A percentile compares a stretch with the other conserved stretches of the same genome.
Evolutionary conservation across 2,888 invertebrate genomes (phyloP).

Genomic region (Macrosoma leucophasiata): DNA sequence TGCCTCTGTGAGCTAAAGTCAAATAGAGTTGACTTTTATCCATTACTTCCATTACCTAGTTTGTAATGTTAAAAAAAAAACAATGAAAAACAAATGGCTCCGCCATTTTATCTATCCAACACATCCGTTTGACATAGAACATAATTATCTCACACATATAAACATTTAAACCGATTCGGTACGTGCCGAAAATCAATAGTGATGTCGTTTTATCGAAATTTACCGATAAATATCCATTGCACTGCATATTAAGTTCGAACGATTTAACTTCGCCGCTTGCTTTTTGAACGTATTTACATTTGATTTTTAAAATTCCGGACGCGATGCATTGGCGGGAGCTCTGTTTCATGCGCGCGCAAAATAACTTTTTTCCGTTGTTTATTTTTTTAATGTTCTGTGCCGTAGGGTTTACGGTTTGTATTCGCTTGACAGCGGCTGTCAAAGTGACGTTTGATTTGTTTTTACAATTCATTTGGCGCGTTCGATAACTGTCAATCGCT

Average conservation of each 20-base stretch:
- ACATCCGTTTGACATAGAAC: conserved; percentile 32
- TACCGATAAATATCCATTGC: conserved; percentile 54
- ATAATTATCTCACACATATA: conserved; percentile 39
- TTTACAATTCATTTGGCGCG: conserved; percentile 54
- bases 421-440: conserved; percentile 15
- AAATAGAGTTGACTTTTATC: no score
- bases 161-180: conserved; percentile 48
- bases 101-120: conserved; percentile 24
- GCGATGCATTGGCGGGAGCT: conserved; percentile 51
- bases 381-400: conserved; percentile 10
- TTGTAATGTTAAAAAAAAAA: no score
- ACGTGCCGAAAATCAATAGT: conserved; percentile 51
- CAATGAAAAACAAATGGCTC: no score
- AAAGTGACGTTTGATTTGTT: conserved; percentile 29
- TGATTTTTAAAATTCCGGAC: conserved; percentile 63
- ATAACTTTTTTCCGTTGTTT: conserved; percentile 25
- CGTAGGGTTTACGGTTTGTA: conserved; percentile 9
- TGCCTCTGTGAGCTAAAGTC: no score
- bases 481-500: conserved; percentile 60
- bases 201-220: conserved; percentile 48
- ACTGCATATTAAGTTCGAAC: conserved; percentile 57
- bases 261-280: conserved; percentile 64
- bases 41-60: no score
- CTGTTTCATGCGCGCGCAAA: conserved; percentile 46
- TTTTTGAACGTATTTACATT: conserved; percentile 45